Evolutionary conservation across 2,888 invertebrate genomes (phyloP), one percentile per base, ranked within the genome.

Genomic region (Cataglyphis altisquamis): DNA sequence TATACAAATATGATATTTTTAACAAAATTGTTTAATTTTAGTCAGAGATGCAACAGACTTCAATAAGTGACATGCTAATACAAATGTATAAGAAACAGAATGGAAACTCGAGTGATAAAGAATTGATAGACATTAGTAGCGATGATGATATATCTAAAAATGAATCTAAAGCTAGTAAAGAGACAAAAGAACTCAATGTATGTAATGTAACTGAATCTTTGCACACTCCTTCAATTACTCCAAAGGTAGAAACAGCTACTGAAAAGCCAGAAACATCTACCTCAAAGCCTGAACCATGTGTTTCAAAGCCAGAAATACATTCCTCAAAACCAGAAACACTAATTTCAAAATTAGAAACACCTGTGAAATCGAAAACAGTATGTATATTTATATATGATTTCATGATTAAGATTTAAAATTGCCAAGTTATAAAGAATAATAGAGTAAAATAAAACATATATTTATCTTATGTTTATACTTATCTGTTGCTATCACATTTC

Each of bases 101-200:
- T 89, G 94, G 93, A 21, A 95, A 95, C 83, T 94, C 95, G 2
- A 96, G 96, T 18, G 97, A 97, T 91, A 96, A 96, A 90, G 97
- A 98, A 93, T 94, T 97, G 75, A 96, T 98, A 91, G 97, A 97
- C 92, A 98, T 98, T 88, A 97, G 97, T 92, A 97, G 97, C 93
- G 97, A 97, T 91, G 97, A 97, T 90, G 95, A 95, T 18, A 87
- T 82, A 0, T 74, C 57, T 9, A 90, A 90, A 57, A 45, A 21
- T 0, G 89, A 89, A 0, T 70, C 75, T 8, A 90, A 90, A n/a
- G 39, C 48, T 55, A 48, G 55, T n/a, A 84, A 77, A 12, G 84
- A 88, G 10, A 25, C 25, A 32, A 84, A 85, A 32, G 77, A 86
- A 67, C 12, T 67, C 0, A 82, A 84, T 39, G 9, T 55, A 0